Conservation (phyloP, 2,797 vertebrate species). For the Microctenopoma lineatum region DNA sequence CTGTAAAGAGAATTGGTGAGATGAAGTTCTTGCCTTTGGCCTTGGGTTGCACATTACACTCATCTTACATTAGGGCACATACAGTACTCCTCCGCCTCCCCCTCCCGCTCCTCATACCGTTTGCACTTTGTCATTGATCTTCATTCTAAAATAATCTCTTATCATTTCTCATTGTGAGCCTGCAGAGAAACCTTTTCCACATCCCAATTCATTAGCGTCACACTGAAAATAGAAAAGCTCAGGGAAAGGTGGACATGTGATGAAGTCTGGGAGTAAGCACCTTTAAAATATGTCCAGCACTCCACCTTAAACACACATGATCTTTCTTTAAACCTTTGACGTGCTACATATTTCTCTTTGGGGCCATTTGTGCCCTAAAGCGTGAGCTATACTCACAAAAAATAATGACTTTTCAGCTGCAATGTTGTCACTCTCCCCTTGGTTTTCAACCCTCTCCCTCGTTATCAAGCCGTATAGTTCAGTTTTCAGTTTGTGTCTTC, state of each 20-base stretch:
- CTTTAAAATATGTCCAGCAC: conserved; percentile 66
- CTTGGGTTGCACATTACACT: conserved; percentile 77
- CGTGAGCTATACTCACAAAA: conserved; percentile 3
- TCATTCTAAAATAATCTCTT: conserved; percentile 86
- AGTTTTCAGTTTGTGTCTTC: conserved; percentile 93
- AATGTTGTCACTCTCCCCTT: conserved; percentile 64
- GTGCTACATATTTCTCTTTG: conserved; percentile 42
- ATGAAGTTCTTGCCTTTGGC: conserved; percentile 80
- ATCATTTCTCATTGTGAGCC: conserved; percentile 81
- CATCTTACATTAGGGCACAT: conserved; percentile 71
- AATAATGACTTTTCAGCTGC: conserved; percentile 19
- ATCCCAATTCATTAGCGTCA: conserved; percentile 79
- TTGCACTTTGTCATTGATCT: conserved; percentile 83
- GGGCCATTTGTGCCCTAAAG: conserved; percentile 35
- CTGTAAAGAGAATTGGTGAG: conserved; percentile 76
- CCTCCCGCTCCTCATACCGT: conserved; percentile 68
- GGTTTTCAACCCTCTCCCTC: conserved; percentile 40
- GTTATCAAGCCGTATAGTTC: conserved; percentile 90
- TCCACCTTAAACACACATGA: conserved; percentile 77
- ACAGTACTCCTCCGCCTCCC: conserved; percentile 39
- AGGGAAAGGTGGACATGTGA: conserved; percentile 74
- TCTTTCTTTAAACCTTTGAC: conserved; percentile 81
- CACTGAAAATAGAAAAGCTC: conserved; percentile 82
- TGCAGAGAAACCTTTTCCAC: conserved; percentile 80
- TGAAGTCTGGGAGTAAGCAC: conserved; percentile 64